These are phyloP conservation scores for Camponotus fellah DNA, from an alignment of 2,888 invertebrate species.

Conservation along the genomic window DNA sequence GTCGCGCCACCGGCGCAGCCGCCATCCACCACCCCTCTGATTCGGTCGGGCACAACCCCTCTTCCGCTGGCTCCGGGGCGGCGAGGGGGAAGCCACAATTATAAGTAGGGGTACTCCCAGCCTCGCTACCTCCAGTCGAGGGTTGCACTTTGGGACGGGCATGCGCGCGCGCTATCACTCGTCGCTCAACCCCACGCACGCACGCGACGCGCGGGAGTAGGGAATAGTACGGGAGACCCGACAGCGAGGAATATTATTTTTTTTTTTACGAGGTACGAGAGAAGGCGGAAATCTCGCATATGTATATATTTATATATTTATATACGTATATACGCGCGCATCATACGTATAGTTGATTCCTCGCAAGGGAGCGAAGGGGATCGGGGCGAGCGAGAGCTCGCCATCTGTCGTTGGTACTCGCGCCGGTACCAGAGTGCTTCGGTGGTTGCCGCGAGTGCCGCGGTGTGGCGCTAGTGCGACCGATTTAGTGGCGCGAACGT, in stretches of 20 bases:
- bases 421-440: slow-evolving; percentile 60
- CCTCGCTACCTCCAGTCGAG: slow-evolving; percentile 85
- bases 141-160: slow-evolving; percentile 79
- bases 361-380: slow-evolving; percentile 36
- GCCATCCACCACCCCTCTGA: slow-evolving; percentile 78
- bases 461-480: slow-evolving; percentile 73
- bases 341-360: background rate
- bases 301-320: background rate
- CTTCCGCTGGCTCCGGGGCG: slow-evolving; percentile 71
- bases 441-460: slow-evolving; percentile 59
- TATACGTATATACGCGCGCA: too few species aligned
- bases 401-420: slow-evolving; percentile 73
- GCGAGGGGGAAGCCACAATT: slow-evolving; percentile 81
- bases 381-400: slow-evolving; percentile 51
- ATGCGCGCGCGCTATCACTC: slow-evolving; percentile 59
- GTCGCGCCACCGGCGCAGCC: slow-evolving; percentile 84
- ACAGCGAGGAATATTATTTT: background rate
- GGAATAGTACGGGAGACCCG: background rate
- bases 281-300: background rate
- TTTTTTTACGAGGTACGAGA: background rate
- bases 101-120: slow-evolving; percentile 85
- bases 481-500: slow-evolving; percentile 60
- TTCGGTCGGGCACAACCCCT: slow-evolving; percentile 87
- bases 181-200: slow-evolving; percentile 35
- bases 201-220: slow-evolving; percentile 18